Base-by-base conservation (phyloP, 2,113 vertebrate species). In the Hippolais icterina region DNA sequence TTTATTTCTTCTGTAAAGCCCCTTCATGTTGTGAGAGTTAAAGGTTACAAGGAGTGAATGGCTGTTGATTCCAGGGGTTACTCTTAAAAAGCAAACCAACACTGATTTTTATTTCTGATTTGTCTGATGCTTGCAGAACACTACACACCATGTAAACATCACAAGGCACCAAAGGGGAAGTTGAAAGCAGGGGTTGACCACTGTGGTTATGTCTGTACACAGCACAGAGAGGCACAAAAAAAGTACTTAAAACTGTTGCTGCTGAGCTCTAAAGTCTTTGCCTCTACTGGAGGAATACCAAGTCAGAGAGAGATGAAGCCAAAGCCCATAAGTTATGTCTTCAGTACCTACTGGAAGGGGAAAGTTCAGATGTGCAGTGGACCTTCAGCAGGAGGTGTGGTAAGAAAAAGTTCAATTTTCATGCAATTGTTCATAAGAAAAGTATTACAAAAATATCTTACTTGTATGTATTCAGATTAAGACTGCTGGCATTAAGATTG, bases 61-160 rank as follows among this genome's bases (percentile, higher is more conserved):
- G 65, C 68, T 96, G 61, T 56, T 83, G 72, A 90, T 76, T 83
- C 59, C 79, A 74, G 52, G 63, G 71, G 29, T 70, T 93, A 56
- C 61, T 90, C 39, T 46, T 61, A n/a, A 2, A 91, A 87, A 94
- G 87, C 68, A 89, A 94, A 94, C 39, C 72, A 70, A 75, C 61
- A n/a, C 71, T 77, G 63, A 77, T 77, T 94, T 96, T 94, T 90
- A 75, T 90, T 93, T 93, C 85, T 94, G 79, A n/a, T 90, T 92
- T 96, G 64, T 86, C 72, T 87, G 72, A 92, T 64, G 52, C 37
- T 74, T 75, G 64, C 68, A 74, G 69, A 94, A 81, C 21, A 35
- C 59, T 75, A 61, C 47, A 44, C 15, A 15, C 59, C 63, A 66
- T 13, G 71, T 78, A 95, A 93, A 93, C 60, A 93, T 64, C 72